These are phyloP conservation scores for Choloepus hoffmanni DNA, from an alignment of 2,113 vertebrate species.

Conservation along the genomic window DNA sequence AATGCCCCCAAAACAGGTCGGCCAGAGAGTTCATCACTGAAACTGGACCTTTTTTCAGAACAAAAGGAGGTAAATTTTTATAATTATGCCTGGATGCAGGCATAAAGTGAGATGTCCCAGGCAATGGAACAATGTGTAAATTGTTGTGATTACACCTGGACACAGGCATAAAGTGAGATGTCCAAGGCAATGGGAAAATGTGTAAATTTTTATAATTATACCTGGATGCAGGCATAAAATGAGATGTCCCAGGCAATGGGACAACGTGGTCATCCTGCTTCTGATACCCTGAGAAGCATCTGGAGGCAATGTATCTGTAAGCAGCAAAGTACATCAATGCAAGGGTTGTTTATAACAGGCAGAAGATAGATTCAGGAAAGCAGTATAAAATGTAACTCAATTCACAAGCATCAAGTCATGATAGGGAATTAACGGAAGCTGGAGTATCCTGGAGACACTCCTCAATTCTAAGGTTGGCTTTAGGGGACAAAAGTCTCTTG, in stretches of 20 bases:
- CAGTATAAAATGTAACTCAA: background rate
- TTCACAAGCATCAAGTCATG: background rate
- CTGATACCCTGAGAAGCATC: no score
- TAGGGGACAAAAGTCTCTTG: background rate
- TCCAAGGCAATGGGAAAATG: no score
- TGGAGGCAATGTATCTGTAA: background rate
- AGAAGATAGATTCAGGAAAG: background rate
- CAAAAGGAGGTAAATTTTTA: background rate
- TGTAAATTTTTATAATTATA: background rate
- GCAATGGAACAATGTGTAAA: background rate
- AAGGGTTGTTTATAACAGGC: background rate
- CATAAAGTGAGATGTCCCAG: background rate
- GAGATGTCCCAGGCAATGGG: background rate
- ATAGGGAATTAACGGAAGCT: background rate
- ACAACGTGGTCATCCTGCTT: background rate
- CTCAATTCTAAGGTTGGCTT: background rate
- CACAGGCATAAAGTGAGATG: no score
- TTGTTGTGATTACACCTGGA: no score
- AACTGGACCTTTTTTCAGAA: background rate
- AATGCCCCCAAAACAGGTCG: background rate
- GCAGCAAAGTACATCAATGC: background rate
- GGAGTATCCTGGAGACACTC: background rate
- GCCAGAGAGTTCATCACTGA: background rate
- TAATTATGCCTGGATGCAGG: background rate
- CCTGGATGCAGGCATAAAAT: background rate